Conservation (phyloP, 2,797 vertebrate species). For the Parambassis ranga region DNA sequence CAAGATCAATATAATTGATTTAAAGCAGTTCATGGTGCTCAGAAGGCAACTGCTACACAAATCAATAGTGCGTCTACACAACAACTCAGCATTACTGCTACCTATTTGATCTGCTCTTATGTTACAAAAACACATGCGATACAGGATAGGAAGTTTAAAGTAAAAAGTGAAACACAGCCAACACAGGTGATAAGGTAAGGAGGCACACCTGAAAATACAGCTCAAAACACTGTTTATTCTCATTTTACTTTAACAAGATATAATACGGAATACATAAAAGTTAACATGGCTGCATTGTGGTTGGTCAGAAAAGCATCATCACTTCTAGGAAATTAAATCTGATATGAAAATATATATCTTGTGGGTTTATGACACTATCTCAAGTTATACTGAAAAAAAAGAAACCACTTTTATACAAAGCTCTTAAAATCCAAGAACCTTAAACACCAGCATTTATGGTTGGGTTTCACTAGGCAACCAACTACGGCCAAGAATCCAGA, state of each 20-base stretch:
- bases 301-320: neutral
- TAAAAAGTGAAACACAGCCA: too few relatives aligned
- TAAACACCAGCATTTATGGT: slow-evolving; percentile 24
- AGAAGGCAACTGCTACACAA: neutral
- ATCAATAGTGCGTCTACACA: neutral
- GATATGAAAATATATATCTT: neutral
- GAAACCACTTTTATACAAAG: neutral
- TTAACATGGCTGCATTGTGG: neutral
- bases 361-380: neutral
- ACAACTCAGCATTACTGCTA: neutral
- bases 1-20: slow-evolving; percentile 34
- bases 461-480: slow-evolving; percentile 62
- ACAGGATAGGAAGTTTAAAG: too few relatives aligned
- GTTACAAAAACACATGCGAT: neutral
- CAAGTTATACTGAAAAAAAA: neutral
- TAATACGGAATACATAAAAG: neutral
- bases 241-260: neutral
- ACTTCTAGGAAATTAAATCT: neutral
- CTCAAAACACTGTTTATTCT: too few relatives aligned
- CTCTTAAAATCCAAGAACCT: slow-evolving; percentile 5
- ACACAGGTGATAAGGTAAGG: too few relatives aligned
- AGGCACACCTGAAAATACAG: too few relatives aligned
- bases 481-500: slow-evolving; percentile 69
- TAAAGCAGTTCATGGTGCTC: neutral
- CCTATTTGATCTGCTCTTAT: neutral